Evolutionary conservation across 2,113 vertebrate genomes (phyloP), one percentile per base, ranked within the genome.

Genomic region (Cacatua alba): DNA sequence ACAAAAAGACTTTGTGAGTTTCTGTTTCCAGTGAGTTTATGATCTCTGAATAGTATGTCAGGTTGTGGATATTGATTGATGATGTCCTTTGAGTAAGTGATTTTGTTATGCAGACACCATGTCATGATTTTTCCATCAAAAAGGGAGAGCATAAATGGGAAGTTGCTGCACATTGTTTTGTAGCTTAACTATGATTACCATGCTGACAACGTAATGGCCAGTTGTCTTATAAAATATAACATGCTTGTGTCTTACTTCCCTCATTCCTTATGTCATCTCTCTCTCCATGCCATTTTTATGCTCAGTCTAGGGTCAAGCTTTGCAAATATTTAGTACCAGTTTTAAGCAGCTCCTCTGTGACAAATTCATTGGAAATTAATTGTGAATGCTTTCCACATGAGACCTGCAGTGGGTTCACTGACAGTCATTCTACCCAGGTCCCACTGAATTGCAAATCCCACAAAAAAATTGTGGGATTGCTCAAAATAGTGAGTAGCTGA

Each of bases 1-100:
- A 31, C 0, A 14, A 62, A 6, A 91, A 29, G 13, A 57, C 74
- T 82, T 53, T 11, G 97, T 98, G 82, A 97, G 97, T 93, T 68
- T 65, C 10, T 8, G 13, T 82, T 76, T 26, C 41, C 0, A 0
- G 29, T 69, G 17, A 49, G 46, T 86, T 60, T 71, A n/a, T 75
- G 44, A 64, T 48, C 19, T 76, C 71, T 64, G 55, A 75, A 64
- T 53, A 68, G 51, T 48, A 21, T 51, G 28, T 57, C 65, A 81
- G 64, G 48, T 49, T 78, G 26, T 33, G 26, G 43, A 57, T 91
- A 67, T 65, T 86, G 24, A 76, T 86, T 83, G 46, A 44, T 80
- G 74, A 49, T 78, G 24, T 67, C 51, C 71, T 88, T 83, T 83
- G 41, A 88, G 53, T 63, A 44, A 51, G 35, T 51, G 51, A 68